These are phyloP conservation scores for Porites divaricata DNA, from an alignment of 92 coral and sea anemone species.

Conservation along the genomic window DNA sequence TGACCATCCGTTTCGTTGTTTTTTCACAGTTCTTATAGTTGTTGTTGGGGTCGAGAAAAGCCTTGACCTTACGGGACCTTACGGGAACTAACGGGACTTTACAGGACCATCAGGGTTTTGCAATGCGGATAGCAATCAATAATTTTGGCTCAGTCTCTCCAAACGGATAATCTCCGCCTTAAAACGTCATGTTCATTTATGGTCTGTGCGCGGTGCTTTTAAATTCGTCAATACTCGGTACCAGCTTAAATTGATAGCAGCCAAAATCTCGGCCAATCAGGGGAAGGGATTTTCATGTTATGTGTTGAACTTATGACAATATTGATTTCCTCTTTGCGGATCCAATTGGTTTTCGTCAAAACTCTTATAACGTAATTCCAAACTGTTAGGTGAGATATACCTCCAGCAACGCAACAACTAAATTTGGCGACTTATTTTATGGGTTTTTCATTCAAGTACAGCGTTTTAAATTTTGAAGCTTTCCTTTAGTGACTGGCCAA, in stretches of 20 bases:
- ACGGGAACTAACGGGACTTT: too few relatives aligned
- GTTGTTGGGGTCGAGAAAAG: too few relatives aligned
- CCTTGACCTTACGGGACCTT: too few relatives aligned
- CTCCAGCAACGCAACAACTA: slow-evolving; percentile 29
- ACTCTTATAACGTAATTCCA: slow-evolving; percentile 39
- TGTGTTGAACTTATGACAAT: not conserved
- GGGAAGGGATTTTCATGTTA: not conserved
- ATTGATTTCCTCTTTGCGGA: not conserved
- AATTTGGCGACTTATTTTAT: slow-evolving; percentile 30
- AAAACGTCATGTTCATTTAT: not conserved
- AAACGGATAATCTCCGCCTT: too few relatives aligned
- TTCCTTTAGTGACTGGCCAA: not conserved
- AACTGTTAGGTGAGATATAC: slow-evolving; percentile 38
- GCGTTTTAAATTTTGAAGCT: not conserved
- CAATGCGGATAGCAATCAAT: too few relatives aligned
- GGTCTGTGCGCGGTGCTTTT: not conserved
- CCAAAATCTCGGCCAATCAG: slow-evolving; percentile 16
- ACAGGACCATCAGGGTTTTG: too few relatives aligned
- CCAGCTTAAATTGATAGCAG: slow-evolving; percentile 19
- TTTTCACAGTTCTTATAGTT: too few relatives aligned
- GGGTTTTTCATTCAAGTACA: not conserved
- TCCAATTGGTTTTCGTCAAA: slow-evolving; percentile 31
- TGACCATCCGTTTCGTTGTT: too few relatives aligned
- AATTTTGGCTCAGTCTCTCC: too few relatives aligned
- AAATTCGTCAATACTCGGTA: not conserved